These are phyloP conservation scores for Tinea pellionella DNA, from an alignment of 2,888 invertebrate genomes.

Conservation along the genomic window DNA sequence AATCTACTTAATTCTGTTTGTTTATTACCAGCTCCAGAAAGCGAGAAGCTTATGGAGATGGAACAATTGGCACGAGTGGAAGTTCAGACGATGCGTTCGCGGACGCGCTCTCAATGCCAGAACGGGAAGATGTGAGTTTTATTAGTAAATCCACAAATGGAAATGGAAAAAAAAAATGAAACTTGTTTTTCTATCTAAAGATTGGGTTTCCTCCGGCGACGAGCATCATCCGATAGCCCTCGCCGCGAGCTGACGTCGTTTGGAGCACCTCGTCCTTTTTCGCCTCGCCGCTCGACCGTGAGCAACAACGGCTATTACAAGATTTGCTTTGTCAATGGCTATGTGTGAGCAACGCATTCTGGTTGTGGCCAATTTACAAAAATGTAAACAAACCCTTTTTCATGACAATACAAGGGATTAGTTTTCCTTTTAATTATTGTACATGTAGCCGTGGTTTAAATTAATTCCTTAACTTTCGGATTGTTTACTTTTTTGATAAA, in stretches of 20 bases:
- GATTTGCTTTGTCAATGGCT: slow-evolving; percentile 71
- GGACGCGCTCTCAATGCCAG: slow-evolving; percentile 69
- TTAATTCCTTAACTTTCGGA: neutral
- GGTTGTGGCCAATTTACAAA: neutral
- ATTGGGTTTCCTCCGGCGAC: slow-evolving; percentile 63
- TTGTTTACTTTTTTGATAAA: neutral
- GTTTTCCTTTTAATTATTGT: too few relatives aligned
- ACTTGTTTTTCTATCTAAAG: slow-evolving; percentile 22
- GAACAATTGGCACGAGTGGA: slow-evolving; percentile 73
- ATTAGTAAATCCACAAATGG: neutral
- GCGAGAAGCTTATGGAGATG: slow-evolving; percentile 72
- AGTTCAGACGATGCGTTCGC: slow-evolving; percentile 69
- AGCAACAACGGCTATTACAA: slow-evolving; percentile 68
- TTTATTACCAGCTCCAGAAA: slow-evolving; percentile 54
- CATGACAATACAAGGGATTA: too few relatives aligned
- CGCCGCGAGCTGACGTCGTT: slow-evolving; percentile 59
- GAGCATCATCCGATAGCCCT: slow-evolving; percentile 68
- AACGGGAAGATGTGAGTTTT: slow-evolving; percentile 65
- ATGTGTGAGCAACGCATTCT: slow-evolving; percentile 37
- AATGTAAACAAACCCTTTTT: neutral
- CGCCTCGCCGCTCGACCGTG: slow-evolving; percentile 69
- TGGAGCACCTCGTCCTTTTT: slow-evolving; percentile 54
- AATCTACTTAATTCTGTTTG: neutral
- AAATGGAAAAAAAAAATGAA: too few relatives aligned
- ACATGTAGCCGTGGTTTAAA: too few relatives aligned